These are phyloP conservation scores for Xanthorhoe designata DNA, from an alignment of 2,888 invertebrate genomes.

Conservation along the genomic window DNA sequence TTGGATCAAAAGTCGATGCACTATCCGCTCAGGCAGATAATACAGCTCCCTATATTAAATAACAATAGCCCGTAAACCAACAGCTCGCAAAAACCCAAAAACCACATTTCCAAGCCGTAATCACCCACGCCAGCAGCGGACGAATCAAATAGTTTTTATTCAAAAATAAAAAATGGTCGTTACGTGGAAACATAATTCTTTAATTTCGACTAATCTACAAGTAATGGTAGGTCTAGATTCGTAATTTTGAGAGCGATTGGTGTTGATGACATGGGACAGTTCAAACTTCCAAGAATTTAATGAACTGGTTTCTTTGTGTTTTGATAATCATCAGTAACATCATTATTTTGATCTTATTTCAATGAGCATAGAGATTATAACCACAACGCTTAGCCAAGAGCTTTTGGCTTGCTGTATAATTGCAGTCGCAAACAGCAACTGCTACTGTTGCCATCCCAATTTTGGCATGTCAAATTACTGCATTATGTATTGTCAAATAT, in stretches of 20 bases:
- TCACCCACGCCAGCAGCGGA: slow-evolving; percentile 50
- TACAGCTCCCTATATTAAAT: neutral
- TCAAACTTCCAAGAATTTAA: slow-evolving; percentile 14
- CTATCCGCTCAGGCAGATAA: too few relatives aligned
- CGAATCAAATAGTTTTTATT: slow-evolving; percentile 47
- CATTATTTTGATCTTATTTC: too few relatives aligned
- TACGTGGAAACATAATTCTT: slow-evolving; percentile 65
- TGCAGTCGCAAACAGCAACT: too few relatives aligned
- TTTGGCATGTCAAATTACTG: too few relatives aligned
- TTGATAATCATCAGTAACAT: neutral
- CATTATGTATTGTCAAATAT: too few relatives aligned
- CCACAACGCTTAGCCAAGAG: too few relatives aligned
- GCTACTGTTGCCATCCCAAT: too few relatives aligned
- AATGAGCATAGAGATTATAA: too few relatives aligned
- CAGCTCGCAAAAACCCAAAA: neutral
- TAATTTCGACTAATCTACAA: slow-evolving; percentile 68
- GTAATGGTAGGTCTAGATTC: slow-evolving; percentile 63
- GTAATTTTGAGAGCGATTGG: slow-evolving; percentile 39
- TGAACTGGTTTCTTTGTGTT: neutral
- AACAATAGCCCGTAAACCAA: neutral
- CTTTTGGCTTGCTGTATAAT: too few relatives aligned
- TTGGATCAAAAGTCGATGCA: too few relatives aligned
- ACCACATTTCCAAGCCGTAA: slow-evolving; percentile 38
- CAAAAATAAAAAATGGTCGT: slow-evolving; percentile 43
- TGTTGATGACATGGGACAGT: slow-evolving; percentile 38